phyloP scores from a whole-genome alignment of 2,888 invertebrate genomes.

The Luperina testacea region DNA sequence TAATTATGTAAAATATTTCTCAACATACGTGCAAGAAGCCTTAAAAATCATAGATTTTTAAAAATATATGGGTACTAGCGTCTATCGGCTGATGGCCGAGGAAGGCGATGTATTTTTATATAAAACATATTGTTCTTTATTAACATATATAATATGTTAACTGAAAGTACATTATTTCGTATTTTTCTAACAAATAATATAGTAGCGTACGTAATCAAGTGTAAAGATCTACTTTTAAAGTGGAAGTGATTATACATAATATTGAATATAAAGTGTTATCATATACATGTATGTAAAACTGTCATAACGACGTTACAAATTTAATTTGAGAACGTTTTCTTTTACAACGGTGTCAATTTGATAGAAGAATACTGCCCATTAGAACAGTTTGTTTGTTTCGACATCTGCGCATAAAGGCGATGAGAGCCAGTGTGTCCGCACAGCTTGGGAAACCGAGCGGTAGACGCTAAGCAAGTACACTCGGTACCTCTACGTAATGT shows the following conservation, averaged over 20 bases:
- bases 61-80: slow-evolving; percentile 87
- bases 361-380: slow-evolving; percentile 63
- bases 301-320: slow-evolving; percentile 81
- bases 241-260: slow-evolving; percentile 81
- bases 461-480: slow-evolving; percentile 56
- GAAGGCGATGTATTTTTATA: slow-evolving; percentile 89
- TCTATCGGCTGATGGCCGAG: slow-evolving; percentile 82
- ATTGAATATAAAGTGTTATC: slow-evolving; percentile 75
- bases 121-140: slow-evolving; percentile 90
- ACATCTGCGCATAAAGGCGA: slow-evolving; percentile 33
- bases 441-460: slow-evolving; percentile 42
- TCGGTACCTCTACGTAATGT: slow-evolving; percentile 47
- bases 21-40: slow-evolving; percentile 88
- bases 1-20: slow-evolving; percentile 87
- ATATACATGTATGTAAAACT: slow-evolving; percentile 75
- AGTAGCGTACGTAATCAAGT: slow-evolving; percentile 83
- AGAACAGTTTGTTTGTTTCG: slow-evolving; percentile 49
- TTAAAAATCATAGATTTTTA: slow-evolving; percentile 90
- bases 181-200: slow-evolving; percentile 88
- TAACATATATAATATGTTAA: slow-evolving; percentile 90
- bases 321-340: slow-evolving; percentile 84
- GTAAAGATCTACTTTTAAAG: slow-evolving; percentile 84
- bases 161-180: slow-evolving; percentile 89
- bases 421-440: slow-evolving; percentile 20
- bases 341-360: slow-evolving; percentile 71